phyloP scores from a whole-genome alignment of 64 coral and sea anemone genomes.

The Pocillopora verrucosa region DNA sequence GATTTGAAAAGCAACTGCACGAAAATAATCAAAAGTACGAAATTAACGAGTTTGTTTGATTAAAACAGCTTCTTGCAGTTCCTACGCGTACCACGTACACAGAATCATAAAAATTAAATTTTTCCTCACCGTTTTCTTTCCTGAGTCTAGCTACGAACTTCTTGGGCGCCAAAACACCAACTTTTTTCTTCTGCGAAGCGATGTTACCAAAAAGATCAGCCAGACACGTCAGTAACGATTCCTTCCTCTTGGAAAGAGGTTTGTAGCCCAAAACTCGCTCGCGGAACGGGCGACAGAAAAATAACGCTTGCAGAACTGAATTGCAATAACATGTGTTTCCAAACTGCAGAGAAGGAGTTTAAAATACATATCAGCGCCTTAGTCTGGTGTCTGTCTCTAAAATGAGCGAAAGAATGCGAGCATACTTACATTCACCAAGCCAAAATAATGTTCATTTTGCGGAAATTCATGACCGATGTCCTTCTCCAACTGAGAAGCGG shows the following conservation, averaged over 20 bases:
- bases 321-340: slow-evolving; percentile 99
- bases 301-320: slow-evolving; percentile 96
- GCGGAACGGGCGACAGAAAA: slow-evolving; percentile 95
- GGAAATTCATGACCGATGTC: slow-evolving; percentile 99
- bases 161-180: slow-evolving; percentile 96
- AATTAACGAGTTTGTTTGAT: neutral
- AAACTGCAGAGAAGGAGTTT: slow-evolving; percentile 64
- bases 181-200: slow-evolving; percentile 96
- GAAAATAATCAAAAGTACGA: neutral
- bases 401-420: neutral
- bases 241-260: slow-evolving; percentile 88
- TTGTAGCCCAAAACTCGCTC: slow-evolving; percentile 94
- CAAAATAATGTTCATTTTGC: slow-evolving; percentile 98
- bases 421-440: slow-evolving; percentile 93
- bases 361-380: neutral
- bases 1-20: neutral
- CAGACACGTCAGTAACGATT: slow-evolving; percentile 91
- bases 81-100: too few species aligned
- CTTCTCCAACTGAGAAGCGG: slow-evolving; percentile 95
- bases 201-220: slow-evolving; percentile 96
- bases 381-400: neutral
- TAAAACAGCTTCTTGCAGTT: neutral
- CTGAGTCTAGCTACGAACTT: slow-evolving; percentile 96
- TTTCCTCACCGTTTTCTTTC: slow-evolving; percentile 87
- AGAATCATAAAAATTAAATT: neutral